Base-by-base conservation (phyloP, 2,797 vertebrate species). In the Gephyroberyx darwinii region DNA sequence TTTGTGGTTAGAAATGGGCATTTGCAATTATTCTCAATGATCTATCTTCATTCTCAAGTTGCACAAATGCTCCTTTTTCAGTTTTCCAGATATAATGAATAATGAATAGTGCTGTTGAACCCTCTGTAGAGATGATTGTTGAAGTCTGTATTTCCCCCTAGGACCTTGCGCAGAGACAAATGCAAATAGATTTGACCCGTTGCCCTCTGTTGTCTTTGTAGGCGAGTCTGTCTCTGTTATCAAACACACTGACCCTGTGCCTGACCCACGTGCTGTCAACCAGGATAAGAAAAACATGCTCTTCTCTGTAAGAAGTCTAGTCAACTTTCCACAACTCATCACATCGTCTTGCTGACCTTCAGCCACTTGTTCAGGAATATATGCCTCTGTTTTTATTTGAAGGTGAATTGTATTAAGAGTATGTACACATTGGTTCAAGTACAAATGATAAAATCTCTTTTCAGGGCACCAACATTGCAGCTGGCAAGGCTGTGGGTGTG, bases 231-330 rank as follows among this genome's bases (percentile, higher is more conserved):
- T 99, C 26, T 99, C 98, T 5, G 95, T 99, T 80, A 99, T 99
- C 84, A 99, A 99, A 89, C 98, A 99, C 91, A 99, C 98, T 0
- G 98, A 99, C 85, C 97, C 98, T 0, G 96, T 99, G 43, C 98
- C 98, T 4, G 98, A 99, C 89, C 98, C 97, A 10, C 96, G 98
- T 30, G 98, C 98, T 39, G 98, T 99, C 74, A 99, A 99, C 86
- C 98, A 99, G 81, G 98, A 99, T 90, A 99, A 99, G 88, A 99
- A 99, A 94, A 99, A 99, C 90, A 99, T 99, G 98, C 95, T 99
- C 39, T 99, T 99, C 88, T 99, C 97, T 80, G 98, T 99, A 89
- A 96, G 97, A 91, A 58, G 17, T 41, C 52, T n/a, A 5, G 22
- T 52, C 16, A 22, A 14, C 45, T 31, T 26, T n/a, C 37, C 47